Evolutionary conservation across 2,888 invertebrate species (phyloP).

Genomic region (Amitus sp.): DNA sequence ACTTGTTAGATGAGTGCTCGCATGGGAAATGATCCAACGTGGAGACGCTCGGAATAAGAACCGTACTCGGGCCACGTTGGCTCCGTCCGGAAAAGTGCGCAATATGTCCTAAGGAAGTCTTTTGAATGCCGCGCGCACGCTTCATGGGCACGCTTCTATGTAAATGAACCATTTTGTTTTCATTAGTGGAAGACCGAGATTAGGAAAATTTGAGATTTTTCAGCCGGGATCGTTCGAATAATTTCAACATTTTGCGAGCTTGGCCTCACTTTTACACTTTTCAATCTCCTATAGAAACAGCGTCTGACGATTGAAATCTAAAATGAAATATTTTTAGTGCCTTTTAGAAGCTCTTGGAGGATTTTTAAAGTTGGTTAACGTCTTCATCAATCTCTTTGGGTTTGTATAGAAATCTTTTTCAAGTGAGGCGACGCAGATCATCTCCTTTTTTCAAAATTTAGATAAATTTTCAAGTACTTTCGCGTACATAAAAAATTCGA

Average conservation of each 20-base stretch:
- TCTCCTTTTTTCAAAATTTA: too few relatives aligned
- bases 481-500: too few relatives aligned
- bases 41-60: constrained; percentile 33
- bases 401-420: too few relatives aligned
- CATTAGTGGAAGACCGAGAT: constrained; percentile 20
- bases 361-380: too few relatives aligned
- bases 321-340: too few relatives aligned
- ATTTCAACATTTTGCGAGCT: not conserved
- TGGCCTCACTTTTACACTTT: not conserved
- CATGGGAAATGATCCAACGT: constrained; percentile 30
- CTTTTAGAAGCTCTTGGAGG: not conserved
- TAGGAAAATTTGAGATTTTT: constrained; percentile 18
- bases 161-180: constrained; percentile 31
- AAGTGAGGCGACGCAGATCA: too few relatives aligned
- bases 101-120: constrained; percentile 9
- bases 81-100: constrained; percentile 17
- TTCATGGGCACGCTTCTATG: constrained; percentile 14
- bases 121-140: constrained; percentile 19
- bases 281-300: not conserved
- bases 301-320: not conserved
- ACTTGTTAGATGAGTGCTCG: constrained; percentile 29
- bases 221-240: not conserved
- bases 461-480: too few relatives aligned
- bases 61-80: constrained; percentile 26
- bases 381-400: too few relatives aligned